Evolutionary conservation across 2,888 invertebrate genomes (phyloP).

Genomic region (Chrysopilus asiliformis): DNA sequence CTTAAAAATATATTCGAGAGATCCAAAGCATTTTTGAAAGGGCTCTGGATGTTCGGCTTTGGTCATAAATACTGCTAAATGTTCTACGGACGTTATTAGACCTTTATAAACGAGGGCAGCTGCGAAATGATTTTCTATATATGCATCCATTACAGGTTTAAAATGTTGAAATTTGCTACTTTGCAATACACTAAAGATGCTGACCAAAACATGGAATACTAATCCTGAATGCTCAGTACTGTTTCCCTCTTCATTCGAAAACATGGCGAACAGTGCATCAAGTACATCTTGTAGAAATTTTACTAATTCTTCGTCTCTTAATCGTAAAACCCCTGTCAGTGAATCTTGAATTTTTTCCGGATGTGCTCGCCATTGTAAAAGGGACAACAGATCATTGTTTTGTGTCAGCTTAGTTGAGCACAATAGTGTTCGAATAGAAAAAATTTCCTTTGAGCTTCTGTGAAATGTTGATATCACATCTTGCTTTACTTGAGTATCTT

Average conservation of each 20-base stretch:
- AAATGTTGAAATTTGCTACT: conserved; percentile 90
- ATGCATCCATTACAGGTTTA: conserved; percentile 85
- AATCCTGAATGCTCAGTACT: conserved; percentile 78
- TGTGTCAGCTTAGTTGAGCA: conserved; percentile 96
- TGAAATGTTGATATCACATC: conserved; percentile 47
- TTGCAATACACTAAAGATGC: conserved; percentile 80
- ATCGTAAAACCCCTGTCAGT: conserved; percentile 60
- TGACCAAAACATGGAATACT: conserved; percentile 84
- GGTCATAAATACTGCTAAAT: conserved; percentile 76
- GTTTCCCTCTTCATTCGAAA: conserved; percentile 85
- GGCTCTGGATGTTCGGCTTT: conserved; percentile 80
- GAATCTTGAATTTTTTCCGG: conserved; percentile 80
- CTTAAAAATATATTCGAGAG: conserved; percentile 84
- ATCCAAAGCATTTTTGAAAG: conserved; percentile 79
- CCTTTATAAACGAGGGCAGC: conserved; percentile 90
- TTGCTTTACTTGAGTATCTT: conserved; percentile 41
- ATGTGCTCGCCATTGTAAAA: conserved; percentile 84
- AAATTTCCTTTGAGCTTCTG: conserved; percentile 71
- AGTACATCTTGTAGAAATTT: conserved; percentile 91
- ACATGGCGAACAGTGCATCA: conserved; percentile 85
- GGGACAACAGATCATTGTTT: conserved; percentile 77
- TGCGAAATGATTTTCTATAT: conserved; percentile 88
- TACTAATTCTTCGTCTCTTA: conserved; percentile 84
- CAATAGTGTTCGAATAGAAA: conserved; percentile 66
- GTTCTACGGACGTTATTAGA: conserved; percentile 74